phyloP scores from a whole-genome alignment of 2,888 invertebrate species.

The Thereva nobilitata region DNA sequence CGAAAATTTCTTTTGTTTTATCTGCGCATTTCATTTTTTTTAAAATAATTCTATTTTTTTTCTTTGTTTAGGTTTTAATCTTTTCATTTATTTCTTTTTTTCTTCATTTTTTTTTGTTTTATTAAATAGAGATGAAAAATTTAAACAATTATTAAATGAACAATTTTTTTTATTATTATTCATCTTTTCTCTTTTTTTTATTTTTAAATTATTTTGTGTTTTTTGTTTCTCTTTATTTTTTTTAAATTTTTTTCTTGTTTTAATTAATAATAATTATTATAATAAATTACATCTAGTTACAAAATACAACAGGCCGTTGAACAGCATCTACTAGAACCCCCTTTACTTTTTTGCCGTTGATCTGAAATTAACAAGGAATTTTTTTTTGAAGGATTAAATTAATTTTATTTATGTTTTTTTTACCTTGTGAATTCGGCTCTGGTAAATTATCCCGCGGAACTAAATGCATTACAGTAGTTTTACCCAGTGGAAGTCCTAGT shows the following conservation, averaged over 20 bases:
- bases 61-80: not conserved
- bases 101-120: not conserved
- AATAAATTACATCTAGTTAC: slow-evolving; percentile 63
- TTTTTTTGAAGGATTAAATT: slow-evolving; percentile 47
- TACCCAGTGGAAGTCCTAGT: slow-evolving; percentile 93
- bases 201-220: not conserved
- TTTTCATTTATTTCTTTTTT: not conserved
- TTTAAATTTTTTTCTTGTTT: slow-evolving; percentile 38
- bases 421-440: slow-evolving; percentile 97
- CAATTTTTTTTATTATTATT: slow-evolving; percentile 13
- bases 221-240: not conserved
- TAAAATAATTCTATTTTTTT: not conserved
- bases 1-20: not conserved
- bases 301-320: slow-evolving; percentile 91
- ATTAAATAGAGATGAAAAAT: not conserved
- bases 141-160: not conserved
- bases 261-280: slow-evolving; percentile 23
- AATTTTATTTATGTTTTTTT: slow-evolving; percentile 34
- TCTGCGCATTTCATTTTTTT: not conserved
- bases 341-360: slow-evolving; percentile 95
- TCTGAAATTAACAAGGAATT: slow-evolving; percentile 65
- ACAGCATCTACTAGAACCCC: slow-evolving; percentile 93
- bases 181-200: slow-evolving; percentile 11
- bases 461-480: slow-evolving; percentile 99
- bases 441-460: slow-evolving; percentile 99